phyloP scores from a whole-genome alignment of 2,888 invertebrate genomes.

The Gymnocheta viridis region DNA sequence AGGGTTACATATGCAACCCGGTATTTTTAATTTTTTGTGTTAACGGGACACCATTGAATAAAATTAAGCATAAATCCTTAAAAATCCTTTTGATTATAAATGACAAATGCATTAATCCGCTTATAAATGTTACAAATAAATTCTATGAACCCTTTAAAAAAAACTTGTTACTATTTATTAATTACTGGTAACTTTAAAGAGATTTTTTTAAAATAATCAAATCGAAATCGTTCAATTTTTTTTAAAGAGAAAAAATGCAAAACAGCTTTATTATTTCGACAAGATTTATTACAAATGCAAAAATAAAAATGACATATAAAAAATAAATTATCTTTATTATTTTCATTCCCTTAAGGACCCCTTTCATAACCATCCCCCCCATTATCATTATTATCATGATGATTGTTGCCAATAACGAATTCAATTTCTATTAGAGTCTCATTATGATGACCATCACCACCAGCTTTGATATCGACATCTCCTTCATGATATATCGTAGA shows the following conservation, averaged over 20 bases:
- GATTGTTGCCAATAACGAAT: conserved; percentile 34
- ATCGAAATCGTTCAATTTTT: conserved; percentile 15
- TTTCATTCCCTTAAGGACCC: background rate
- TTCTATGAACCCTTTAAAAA: conserved; percentile 40
- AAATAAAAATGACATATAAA: conserved; percentile 11
- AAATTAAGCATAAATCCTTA: conserved; percentile 54
- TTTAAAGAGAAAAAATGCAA: conserved; percentile 1
- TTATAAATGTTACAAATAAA: conserved; percentile 56
- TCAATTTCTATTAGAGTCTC: conserved; percentile 53
- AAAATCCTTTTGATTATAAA: conserved; percentile 57
- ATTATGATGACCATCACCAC: conserved; percentile 69
- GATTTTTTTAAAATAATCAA: conserved; percentile 43
- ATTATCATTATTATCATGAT: conserved; percentile 28
- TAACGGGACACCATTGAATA: conserved; percentile 30
- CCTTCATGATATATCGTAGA: background rate
- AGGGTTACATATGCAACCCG: conserved; percentile 42
- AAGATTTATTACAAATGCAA: conserved; percentile 31
- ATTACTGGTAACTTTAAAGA: conserved; percentile 27
- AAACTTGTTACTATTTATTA: background rate
- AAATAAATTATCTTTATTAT: conserved; percentile 3
- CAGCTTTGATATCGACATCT: conserved; percentile 54
- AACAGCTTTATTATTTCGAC: conserved; percentile 37
- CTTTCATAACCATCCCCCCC: background rate
- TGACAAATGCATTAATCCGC: conserved; percentile 50
- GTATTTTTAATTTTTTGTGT: conserved; percentile 15